Evolutionary conservation across 2,797 vertebrate species (phyloP).

Genomic region (Pitangus sulphuratus): DNA sequence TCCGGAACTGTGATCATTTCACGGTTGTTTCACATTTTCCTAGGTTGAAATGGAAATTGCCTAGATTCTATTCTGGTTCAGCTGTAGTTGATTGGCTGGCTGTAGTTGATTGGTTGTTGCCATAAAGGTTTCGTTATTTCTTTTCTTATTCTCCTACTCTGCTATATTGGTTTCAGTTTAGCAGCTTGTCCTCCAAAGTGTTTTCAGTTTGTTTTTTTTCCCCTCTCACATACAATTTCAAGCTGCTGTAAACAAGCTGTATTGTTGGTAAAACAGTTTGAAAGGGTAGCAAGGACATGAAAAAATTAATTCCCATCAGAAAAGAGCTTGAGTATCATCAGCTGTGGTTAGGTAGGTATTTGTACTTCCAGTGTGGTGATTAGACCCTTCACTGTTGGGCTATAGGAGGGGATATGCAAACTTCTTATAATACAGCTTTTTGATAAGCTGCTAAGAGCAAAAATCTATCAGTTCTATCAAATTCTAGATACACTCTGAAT

Average conservation of each 20-base stretch:
- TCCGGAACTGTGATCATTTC: neutral
- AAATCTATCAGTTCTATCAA: neutral
- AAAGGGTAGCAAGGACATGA: neutral
- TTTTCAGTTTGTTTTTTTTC: neutral
- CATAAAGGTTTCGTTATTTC: neutral
- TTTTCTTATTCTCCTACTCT: neutral
- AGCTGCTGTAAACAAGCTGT: neutral
- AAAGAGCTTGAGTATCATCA: neutral
- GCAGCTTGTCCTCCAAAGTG: neutral
- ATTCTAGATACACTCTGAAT: neutral
- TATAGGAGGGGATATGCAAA: neutral
- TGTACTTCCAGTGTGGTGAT: neutral
- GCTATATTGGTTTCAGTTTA: fast-evolving
- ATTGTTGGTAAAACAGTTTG: neutral
- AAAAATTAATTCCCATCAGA: neutral
- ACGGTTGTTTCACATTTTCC: neutral
- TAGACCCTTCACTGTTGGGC: neutral
- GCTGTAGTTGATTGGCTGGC: neutral
- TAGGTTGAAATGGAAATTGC: neutral
- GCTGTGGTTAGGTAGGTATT: neutral
- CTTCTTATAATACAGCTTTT: neutral
- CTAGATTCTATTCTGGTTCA: neutral
- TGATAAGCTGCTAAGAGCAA: neutral
- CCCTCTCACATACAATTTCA: neutral
- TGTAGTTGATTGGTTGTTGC: neutral